Conservation (phyloP, 2,888 invertebrate species). For the Marronus borbonicus region DNA sequence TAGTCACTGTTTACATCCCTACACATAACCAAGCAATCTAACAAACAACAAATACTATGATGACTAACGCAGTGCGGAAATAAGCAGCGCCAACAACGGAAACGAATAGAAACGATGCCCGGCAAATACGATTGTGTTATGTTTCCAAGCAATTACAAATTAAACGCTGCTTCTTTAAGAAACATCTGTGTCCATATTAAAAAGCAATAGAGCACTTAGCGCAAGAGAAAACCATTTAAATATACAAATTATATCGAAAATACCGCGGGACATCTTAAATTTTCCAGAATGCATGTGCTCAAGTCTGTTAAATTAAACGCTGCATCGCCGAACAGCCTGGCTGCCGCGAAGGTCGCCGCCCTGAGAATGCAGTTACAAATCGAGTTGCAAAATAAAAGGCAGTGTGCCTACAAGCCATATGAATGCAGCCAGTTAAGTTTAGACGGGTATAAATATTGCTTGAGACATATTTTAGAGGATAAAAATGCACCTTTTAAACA, state of each 20-base stretch:
- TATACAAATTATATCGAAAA: neutral
- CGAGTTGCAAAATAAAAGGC: conserved; percentile 76
- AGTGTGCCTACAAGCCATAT: conserved; percentile 77
- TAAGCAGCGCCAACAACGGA: conserved; percentile 20
- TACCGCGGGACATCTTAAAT: neutral
- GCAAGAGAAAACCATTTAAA: neutral
- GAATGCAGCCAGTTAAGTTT: conserved; percentile 80
- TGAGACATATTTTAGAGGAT: conserved; percentile 88
- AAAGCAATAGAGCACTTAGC: neutral
- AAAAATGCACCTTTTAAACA: conserved; percentile 87
- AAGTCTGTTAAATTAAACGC: conserved; percentile 51
- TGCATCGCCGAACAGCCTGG: conserved; percentile 44
- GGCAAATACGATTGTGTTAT: conserved; percentile 20
- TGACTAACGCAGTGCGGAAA: conserved; percentile 38
- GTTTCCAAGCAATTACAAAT: conserved; percentile 17
- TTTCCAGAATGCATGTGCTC: conserved; percentile 56
- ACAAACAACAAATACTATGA: conserved; percentile 20
- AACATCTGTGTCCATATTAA: neutral
- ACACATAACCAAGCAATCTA: conserved; percentile 19
- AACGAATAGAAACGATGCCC: conserved; percentile 5
- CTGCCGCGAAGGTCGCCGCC: conserved; percentile 60
- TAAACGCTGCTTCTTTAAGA: neutral
- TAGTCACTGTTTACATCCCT: conserved; percentile 7
- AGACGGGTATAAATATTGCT: conserved; percentile 84
- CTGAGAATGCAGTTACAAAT: conserved; percentile 73